Evolutionary conservation across 2,888 invertebrate species (phyloP).

Genomic region (Apamea sordens): DNA sequence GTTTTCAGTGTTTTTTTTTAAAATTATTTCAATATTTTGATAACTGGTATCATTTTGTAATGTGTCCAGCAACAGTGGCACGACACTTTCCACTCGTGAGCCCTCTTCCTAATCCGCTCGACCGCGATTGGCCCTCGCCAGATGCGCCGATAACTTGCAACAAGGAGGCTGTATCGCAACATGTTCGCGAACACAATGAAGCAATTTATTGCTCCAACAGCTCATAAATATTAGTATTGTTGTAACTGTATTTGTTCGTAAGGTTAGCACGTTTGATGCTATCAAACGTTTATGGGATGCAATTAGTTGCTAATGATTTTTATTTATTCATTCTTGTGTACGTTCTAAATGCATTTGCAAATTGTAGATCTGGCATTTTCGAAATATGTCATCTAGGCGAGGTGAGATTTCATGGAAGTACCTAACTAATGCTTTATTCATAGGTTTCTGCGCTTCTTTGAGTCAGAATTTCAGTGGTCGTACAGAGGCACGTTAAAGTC

Average conservation of each 20-base stretch:
- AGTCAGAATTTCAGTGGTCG: neutral
- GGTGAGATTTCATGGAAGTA: neutral
- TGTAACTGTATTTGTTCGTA: slow-evolving; percentile 53
- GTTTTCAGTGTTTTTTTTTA: neutral
- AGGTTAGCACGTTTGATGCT: slow-evolving; percentile 33
- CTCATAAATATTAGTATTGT: slow-evolving; percentile 64
- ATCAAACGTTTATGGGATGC: slow-evolving; percentile 38
- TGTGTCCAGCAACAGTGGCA: neutral
- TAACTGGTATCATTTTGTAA: neutral
- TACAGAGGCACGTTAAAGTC: neutral
- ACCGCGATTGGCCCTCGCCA: slow-evolving; percentile 47
- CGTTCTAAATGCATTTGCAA: neutral
- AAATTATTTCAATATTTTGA: neutral
- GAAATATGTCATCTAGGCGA: neutral
- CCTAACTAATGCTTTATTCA: neutral
- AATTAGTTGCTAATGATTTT: slow-evolving; percentile 46
- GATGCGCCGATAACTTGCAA: slow-evolving; percentile 61
- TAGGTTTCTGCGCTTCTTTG: neutral
- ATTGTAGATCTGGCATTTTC: neutral
- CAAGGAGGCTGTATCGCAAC: slow-evolving; percentile 63
- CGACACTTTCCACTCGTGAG: slow-evolving; percentile 22
- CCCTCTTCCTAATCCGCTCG: slow-evolving; percentile 1
- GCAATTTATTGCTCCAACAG: slow-evolving; percentile 62
- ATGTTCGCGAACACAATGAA: slow-evolving; percentile 62
- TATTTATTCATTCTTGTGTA: slow-evolving; percentile 13